Conservation (phyloP, 1,140 invertebrate genomes). For the Centruroides sculpturatus region DNA sequence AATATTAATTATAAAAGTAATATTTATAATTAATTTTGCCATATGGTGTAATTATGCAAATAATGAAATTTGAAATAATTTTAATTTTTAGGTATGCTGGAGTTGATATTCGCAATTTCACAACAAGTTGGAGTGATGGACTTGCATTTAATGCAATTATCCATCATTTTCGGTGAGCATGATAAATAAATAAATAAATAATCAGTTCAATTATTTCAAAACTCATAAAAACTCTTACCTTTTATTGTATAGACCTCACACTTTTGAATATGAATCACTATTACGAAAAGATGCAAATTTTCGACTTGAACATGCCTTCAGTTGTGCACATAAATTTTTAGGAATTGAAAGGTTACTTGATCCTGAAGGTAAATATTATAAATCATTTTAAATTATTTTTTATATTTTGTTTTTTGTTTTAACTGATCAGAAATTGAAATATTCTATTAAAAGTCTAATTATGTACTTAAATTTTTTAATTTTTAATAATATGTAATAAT, state of each 20-base stretch:
- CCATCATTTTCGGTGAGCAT: slow-evolving; percentile 36
- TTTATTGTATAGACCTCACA: slow-evolving; percentile 47
- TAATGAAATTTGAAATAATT: neutral
- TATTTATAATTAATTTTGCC: no score
- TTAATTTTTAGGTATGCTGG: slow-evolving; percentile 46
- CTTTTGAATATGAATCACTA: slow-evolving; percentile 59
- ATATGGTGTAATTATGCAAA: no score
- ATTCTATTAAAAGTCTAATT: no score
- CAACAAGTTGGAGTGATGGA: slow-evolving; percentile 69
- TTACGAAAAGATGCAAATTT: slow-evolving; percentile 23
- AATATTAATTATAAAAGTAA: no score
- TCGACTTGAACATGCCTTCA: slow-evolving; percentile 61
- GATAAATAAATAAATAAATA: neutral
- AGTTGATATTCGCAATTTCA: slow-evolving; percentile 67
- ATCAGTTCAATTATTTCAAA: neutral
- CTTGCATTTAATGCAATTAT: slow-evolving; percentile 73
- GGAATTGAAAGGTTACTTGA: slow-evolving; percentile 67
- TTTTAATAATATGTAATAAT: no score
- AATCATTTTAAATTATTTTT: no score
- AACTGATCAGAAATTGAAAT: no score
- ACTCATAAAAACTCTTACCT: neutral
- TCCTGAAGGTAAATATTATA: slow-evolving; percentile 50
- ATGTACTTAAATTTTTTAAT: no score
- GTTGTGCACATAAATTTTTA: slow-evolving; percentile 56
- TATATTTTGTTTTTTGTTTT: no score